phyloP scores from a whole-genome alignment of 2,797 vertebrate species.

The Darevskia nairensis region DNA sequence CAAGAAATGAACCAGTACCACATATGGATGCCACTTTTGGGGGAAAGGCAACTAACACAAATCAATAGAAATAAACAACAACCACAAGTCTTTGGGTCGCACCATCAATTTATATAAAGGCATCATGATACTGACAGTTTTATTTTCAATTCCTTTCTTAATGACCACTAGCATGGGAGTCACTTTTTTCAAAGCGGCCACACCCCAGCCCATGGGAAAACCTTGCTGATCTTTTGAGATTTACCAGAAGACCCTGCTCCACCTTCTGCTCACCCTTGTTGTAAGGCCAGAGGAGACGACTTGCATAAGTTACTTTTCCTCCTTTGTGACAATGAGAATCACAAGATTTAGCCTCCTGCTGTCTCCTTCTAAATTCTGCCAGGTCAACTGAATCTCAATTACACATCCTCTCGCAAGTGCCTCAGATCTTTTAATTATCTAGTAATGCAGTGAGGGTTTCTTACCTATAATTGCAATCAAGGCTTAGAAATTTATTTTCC shows the following conservation, averaged over 20 bases:
- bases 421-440: constrained; percentile 71
- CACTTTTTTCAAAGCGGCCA: too few species aligned
- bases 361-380: constrained; percentile 57
- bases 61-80: too few species aligned
- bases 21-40: too few species aligned
- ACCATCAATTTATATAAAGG: too few species aligned
- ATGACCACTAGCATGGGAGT: too few species aligned
- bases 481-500: constrained; percentile 51
- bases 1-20: too few species aligned
- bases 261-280: not conserved
- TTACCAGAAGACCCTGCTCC: not conserved
- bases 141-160: too few species aligned
- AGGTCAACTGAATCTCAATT: constrained; percentile 71
- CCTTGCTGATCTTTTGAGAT: too few species aligned
- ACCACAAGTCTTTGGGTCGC: too few species aligned
- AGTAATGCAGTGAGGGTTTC: constrained; percentile 63
- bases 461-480: constrained; percentile 37
- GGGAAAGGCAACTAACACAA: too few species aligned
- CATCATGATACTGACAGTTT: too few species aligned
- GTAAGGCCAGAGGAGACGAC: not conserved
- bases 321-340: not conserved
- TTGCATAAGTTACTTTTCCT: not conserved
- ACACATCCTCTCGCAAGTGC: constrained; percentile 57
- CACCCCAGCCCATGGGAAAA: too few species aligned
- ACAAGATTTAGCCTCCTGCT: constrained; percentile 55